Evolutionary conservation across 2,113 vertebrate species (phyloP).

Genomic region (Sinocyclocheilus rhinocerous): DNA sequence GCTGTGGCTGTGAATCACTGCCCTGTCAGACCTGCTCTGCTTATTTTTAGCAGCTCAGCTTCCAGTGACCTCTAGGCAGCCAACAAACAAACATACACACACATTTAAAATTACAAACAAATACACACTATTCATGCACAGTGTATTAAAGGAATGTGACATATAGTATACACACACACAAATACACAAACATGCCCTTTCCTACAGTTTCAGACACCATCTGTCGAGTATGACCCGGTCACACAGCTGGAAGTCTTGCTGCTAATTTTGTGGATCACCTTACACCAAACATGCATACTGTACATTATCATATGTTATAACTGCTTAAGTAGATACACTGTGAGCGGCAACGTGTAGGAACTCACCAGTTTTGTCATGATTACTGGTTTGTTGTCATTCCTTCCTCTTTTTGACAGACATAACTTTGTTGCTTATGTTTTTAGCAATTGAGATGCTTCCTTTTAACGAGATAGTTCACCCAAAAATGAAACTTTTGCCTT

Average conservation of each 20-base stretch:
- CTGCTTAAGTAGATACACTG: background rate
- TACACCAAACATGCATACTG: conserved; percentile 15
- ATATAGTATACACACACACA: conserved; percentile 29
- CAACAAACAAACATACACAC: background rate
- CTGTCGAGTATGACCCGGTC: conserved; percentile 44
- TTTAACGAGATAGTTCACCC: background rate
- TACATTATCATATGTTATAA: background rate
- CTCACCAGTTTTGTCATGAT: background rate
- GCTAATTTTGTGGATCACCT: conserved; percentile 43
- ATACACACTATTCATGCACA: background rate
- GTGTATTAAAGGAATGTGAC: background rate
- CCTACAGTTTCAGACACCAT: conserved; percentile 48
- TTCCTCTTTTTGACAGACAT: background rate
- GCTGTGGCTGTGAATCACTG: conserved; percentile 37
- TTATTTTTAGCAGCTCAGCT: conserved; percentile 56
- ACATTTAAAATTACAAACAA: conserved; percentile 3
- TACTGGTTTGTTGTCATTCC: background rate
- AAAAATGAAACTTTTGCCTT: no score
- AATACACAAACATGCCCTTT: conserved; percentile 35
- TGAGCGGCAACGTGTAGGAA: background rate
- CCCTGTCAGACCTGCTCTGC: conserved; percentile 27
- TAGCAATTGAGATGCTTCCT: background rate
- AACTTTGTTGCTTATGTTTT: background rate
- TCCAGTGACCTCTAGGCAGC: conserved; percentile 50
- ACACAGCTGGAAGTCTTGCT: conserved; percentile 42